Percentiles rank a stretch among this genome's conserved stretches.
Conservation (phyloP, 2,888 invertebrate genomes). For the Camponotus fellah region DNA sequence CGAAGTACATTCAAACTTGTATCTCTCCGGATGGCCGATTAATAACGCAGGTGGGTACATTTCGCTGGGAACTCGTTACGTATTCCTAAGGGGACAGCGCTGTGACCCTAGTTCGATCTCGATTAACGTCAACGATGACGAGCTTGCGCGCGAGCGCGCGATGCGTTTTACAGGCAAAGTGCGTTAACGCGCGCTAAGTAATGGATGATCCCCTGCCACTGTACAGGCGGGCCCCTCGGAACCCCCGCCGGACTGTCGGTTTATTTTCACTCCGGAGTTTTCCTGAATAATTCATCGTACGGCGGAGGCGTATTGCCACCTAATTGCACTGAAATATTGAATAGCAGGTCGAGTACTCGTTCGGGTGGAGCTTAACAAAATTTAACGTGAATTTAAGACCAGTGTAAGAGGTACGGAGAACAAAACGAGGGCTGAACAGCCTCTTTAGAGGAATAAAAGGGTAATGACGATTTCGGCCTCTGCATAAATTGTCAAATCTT, state of each 20-base stretch:
- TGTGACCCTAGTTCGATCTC: constrained; percentile 58
- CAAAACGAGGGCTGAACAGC: not conserved
- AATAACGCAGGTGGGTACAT: constrained; percentile 59
- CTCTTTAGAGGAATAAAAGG: constrained; percentile 27
- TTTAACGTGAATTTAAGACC: constrained; percentile 74
- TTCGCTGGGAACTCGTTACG: constrained; percentile 57
- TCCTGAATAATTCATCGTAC: constrained; percentile 77
- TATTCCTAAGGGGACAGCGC: constrained; percentile 65
- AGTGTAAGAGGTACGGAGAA: constrained; percentile 19
- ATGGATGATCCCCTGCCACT: constrained; percentile 66
- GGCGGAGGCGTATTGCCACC: constrained; percentile 73
- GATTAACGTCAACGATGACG: constrained; percentile 68
- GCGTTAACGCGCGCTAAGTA: constrained; percentile 74
- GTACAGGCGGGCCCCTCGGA: constrained; percentile 23
- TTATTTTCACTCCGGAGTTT: constrained; percentile 76
- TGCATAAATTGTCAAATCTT: not conserved
- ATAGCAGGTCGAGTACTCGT: constrained; percentile 49
- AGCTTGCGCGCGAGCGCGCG: constrained; percentile 28
- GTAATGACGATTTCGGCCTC: not conserved
- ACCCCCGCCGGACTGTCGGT: constrained; percentile 51
- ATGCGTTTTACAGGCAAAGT: constrained; percentile 70
- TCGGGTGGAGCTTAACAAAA: constrained; percentile 79
- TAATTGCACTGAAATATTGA: constrained; percentile 81
- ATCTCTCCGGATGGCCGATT: constrained; percentile 55
- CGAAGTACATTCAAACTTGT: constrained; percentile 4